A percentile compares a stretch with the other conserved stretches of the same genome.
Evolutionary conservation across 1,140 invertebrate genomes (phyloP).

Genomic region (Hylyphantes graminicola): DNA sequence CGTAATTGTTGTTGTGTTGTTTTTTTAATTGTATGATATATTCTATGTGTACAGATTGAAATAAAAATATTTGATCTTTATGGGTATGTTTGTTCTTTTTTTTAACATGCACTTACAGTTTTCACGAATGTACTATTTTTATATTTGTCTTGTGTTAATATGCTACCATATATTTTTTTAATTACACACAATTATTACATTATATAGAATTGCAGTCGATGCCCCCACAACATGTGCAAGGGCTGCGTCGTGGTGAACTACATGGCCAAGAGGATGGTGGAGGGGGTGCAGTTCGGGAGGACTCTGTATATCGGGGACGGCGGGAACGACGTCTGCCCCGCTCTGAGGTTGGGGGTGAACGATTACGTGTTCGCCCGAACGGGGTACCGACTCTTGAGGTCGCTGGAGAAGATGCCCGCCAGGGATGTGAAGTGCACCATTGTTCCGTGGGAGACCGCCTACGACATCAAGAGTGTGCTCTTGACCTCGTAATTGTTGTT

Average conservation of each 20-base stretch:
- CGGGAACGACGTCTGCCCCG: conserved; percentile 81
- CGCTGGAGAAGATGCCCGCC: conserved; percentile 63
- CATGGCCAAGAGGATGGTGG: conserved; percentile 70
- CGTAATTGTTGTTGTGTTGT: not conserved
- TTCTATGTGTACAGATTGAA: too few species aligned
- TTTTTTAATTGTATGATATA: too few species aligned
- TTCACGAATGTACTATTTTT: too few species aligned
- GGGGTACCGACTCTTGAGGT: too few species aligned
- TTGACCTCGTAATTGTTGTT: conserved; percentile 6
- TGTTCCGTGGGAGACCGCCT: conserved; percentile 70
- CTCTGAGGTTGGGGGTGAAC: conserved; percentile 72
- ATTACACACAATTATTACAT: too few species aligned
- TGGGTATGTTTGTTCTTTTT: too few species aligned
- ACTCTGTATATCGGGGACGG: conserved; percentile 84
- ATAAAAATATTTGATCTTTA: too few species aligned
- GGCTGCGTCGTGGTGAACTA: conserved; percentile 78
- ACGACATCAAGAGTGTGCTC: conserved; percentile 68
- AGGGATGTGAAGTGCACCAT: conserved; percentile 65
- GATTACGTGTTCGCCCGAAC: too few species aligned
- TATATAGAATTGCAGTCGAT: conserved; percentile 79
- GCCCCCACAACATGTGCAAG: conserved; percentile 82
- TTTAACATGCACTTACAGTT: too few species aligned
- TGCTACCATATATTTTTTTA: too few species aligned
- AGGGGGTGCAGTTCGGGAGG: conserved; percentile 71
- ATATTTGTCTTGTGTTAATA: too few species aligned